Evolutionary conservation across 2,797 vertebrate species (phyloP), one percentile per base, ranked within the genome.

Genomic region (Siniperca undulata): DNA sequence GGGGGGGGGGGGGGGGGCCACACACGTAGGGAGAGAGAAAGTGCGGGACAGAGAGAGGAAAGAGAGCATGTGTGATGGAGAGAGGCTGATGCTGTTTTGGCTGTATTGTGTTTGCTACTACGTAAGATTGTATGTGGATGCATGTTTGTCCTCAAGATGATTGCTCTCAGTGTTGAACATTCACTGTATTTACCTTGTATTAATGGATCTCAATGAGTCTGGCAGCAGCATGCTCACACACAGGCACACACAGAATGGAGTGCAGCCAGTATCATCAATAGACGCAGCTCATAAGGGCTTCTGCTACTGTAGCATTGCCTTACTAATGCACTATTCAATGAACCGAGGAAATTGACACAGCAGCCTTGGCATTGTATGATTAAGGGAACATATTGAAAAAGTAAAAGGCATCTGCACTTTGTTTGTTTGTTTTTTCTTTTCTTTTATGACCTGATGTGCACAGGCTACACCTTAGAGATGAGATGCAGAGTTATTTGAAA

Each of bases 151-250:
- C 46, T 84, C 58, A 68, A 70, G 48, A 74, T 83, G 75, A 76
- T 81, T 85, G 72, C 80, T 87, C 64, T 75, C 20, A 9, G 69
- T 82, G 65, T 40, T 68, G 50, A 74, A 58, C 60, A 82, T 65
- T 80, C 50, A 46, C 65, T 71, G 53, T 86, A 83, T 91, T 91
- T 84, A 85, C 80, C 65, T 80, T 71, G 56, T 68, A 77, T 83
- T 74, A 81, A 89, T 89, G 77, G 79, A 70, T 70, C 58, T 20
- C 68, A 86, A 89, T 87, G 66, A 88, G 66, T 86, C 72, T 85
- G 76, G 74, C 50, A 79, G 69, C 55, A 40, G 56, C 11, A 50
- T 24, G 17, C 64, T 24, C 66, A 20, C 73, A 56, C 67, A 48
- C 55, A 64, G n/a, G 40, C 62, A 62, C 36, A 55, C 59, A 17